Evolutionary conservation across 2,888 invertebrate genomes (phyloP).

Genomic region (Apotomis betuletana): DNA sequence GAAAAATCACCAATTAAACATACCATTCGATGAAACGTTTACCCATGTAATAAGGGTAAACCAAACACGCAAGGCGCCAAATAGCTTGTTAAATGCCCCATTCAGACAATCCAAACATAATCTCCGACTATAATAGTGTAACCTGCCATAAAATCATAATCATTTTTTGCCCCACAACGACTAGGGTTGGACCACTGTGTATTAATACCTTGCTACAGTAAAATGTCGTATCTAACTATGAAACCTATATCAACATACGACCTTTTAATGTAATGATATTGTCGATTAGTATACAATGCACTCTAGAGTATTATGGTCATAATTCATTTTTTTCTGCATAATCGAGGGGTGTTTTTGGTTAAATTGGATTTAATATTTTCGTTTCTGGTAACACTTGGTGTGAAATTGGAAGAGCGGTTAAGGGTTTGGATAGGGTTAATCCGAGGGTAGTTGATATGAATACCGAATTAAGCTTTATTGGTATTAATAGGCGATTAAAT

Average conservation of each 20-base stretch:
- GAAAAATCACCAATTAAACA: too few species aligned
- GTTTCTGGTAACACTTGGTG: conserved; percentile 78
- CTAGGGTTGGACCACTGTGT: conserved; percentile 70
- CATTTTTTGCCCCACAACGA: conserved; percentile 70
- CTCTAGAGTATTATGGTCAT: conserved; percentile 77
- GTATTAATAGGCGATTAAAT: conserved; percentile 1
- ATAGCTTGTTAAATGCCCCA: conserved; percentile 79
- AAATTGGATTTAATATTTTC: conserved; percentile 83
- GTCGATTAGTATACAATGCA: conserved; percentile 76
- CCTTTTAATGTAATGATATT: conserved; percentile 24
- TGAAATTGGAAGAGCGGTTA: conserved; percentile 80
- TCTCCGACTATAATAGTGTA: conserved; percentile 81
- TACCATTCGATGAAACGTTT: too few species aligned
- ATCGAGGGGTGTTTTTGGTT: conserved; percentile 72
- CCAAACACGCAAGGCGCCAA: conserved; percentile 52
- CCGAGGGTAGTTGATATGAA: conserved; percentile 46
- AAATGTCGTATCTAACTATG: too few species aligned
- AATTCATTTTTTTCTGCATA: conserved; percentile 77
- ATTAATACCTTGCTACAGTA: conserved; percentile 47
- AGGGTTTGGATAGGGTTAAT: conserved; percentile 77
- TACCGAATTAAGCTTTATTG: conserved; percentile 5
- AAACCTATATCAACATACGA: too few species aligned
- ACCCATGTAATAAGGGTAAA: too few species aligned
- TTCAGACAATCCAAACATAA: conserved; percentile 81
- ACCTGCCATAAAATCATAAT: conserved; percentile 83